These are phyloP conservation scores for Harpagus bidentatus DNA, from an alignment of 2,113 vertebrate genomes.

Conservation along the genomic window DNA sequence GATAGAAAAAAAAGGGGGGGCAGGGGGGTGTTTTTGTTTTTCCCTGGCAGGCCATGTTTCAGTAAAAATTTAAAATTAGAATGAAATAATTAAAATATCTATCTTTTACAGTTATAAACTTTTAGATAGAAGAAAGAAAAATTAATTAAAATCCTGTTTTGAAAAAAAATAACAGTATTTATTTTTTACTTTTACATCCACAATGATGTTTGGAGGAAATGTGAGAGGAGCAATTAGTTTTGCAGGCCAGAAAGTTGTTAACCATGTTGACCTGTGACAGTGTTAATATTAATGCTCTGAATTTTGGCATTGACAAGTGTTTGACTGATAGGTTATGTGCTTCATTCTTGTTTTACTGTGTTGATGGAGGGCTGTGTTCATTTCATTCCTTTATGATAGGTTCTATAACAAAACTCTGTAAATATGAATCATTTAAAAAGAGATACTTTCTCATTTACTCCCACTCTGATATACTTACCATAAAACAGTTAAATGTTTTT, in stretches of 20 bases:
- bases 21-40: fast-evolving
- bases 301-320: background rate
- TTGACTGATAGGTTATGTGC: background rate
- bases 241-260: background rate
- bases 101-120: background rate
- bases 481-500: background rate
- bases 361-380: background rate
- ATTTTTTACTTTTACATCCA: background rate
- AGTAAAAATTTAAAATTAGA: background rate
- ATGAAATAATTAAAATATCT: background rate
- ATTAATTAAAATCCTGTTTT: background rate
- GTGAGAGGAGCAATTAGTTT: background rate
- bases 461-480: background rate
- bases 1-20: background rate
- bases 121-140: background rate
- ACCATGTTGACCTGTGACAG: background rate
- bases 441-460: background rate
- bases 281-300: background rate
- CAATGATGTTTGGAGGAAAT: background rate
- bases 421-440: background rate
- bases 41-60: background rate
- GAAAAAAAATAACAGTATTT: background rate
- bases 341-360: background rate
- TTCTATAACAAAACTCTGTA: background rate
- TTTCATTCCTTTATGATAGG: background rate